Base-by-base conservation (phyloP, 2,888 invertebrate species). In the Oscheius sp. region DNA sequence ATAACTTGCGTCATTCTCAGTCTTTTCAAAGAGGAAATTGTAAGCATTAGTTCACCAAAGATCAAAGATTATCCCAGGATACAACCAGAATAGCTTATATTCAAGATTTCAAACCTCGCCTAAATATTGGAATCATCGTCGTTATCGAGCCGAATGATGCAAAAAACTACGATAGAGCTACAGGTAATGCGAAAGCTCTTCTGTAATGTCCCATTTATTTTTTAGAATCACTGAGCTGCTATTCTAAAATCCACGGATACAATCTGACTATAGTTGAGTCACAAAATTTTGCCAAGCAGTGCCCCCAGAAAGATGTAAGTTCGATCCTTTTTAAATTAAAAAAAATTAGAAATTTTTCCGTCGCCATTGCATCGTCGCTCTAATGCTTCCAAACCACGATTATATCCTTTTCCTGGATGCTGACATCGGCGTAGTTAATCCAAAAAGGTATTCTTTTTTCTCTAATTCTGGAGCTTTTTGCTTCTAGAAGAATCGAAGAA, bases 341-440 rank as follows among this genome's bases (percentile, higher is more conserved):
- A 1, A 33, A 27, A 63, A 53, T 31, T 65, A 75, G 75, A 68
- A 66, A 25, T 72, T 75, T 42, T 75, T 75, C 71, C 75, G 75
- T 20, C 66, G 75, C 1, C 75, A 75, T 33, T 75, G 75, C 48
- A 69, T 58, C 2, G 71, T 69, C 15, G 69, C 72, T 29, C 68
- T 70, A n/a, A 58, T 71, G 37, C 67, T 75, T 1, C 58, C 58
- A 0, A 23, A 66, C 31, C n/a, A 25, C 25, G 71, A 71, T n/a
- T 63, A 65, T 10, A 55, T 71, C 10, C 34, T 73, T 8, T 75
- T 75, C 42, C 20, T 75, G 10, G 75, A 75, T 37, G 75, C 72
- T 2, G 75, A 75, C 57, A 75, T 75, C 31, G 75, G 72, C 20
- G 50, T 75, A 1, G 68, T 75, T 15, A 71, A 71, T 58, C 75